phyloP scores from a whole-genome alignment of 1,140 invertebrate genomes.

The Papilio machaon region DNA sequence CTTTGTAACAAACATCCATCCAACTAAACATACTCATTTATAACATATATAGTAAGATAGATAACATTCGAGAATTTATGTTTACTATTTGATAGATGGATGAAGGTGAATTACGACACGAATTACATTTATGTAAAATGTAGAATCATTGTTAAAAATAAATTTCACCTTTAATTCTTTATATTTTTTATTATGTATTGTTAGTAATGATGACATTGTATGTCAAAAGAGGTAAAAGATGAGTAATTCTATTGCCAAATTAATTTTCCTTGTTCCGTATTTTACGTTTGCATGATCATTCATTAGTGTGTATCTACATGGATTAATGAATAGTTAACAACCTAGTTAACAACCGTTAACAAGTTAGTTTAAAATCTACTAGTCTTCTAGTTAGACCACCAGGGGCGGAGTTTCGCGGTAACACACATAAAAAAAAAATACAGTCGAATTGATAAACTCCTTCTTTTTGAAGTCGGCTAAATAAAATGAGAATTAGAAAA shows the following conservation, averaged over 20 bases:
- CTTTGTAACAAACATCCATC: too few species aligned
- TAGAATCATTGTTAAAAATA: background rate
- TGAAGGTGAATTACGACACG: background rate
- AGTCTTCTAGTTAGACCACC: too few species aligned
- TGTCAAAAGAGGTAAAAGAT: background rate
- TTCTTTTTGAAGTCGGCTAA: too few species aligned
- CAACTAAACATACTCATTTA: too few species aligned
- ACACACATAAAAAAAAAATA: too few species aligned
- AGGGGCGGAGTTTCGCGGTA: too few species aligned
- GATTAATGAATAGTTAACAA: too few species aligned
- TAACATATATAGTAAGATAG: too few species aligned
- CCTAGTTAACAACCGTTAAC: too few species aligned
- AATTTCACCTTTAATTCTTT: background rate
- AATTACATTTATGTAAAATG: background rate
- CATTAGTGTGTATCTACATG: background rate
- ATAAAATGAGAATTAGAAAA: too few species aligned
- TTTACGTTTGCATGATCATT: conserved; percentile 10
- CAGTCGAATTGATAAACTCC: too few species aligned
- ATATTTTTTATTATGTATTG: background rate
- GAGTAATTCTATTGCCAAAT: conserved; percentile 26
- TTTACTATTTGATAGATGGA: background rate
- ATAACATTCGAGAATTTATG: background rate
- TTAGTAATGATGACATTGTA: background rate
- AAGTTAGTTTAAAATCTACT: too few species aligned
- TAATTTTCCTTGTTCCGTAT: conserved; percentile 22